Conservation (phyloP, 2,888 invertebrate species). For the Scaeva pyrastri region DNA sequence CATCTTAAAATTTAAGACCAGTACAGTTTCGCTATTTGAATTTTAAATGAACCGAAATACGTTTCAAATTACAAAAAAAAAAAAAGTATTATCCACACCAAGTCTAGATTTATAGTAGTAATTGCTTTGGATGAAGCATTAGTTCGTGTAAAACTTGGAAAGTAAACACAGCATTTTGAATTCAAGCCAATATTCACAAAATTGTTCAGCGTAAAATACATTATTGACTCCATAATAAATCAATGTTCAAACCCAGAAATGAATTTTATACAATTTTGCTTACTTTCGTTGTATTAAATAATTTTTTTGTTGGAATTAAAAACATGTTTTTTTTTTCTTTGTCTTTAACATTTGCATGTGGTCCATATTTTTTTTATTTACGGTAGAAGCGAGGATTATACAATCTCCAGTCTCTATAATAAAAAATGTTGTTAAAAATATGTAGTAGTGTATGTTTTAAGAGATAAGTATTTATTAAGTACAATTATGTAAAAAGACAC, state of each 20-base stretch:
- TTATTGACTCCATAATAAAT: background rate
- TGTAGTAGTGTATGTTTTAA: constrained; percentile 18
- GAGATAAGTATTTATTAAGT: background rate
- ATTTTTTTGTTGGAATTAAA: no score
- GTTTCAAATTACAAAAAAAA: no score
- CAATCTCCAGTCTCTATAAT: constrained; percentile 83
- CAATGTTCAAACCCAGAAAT: background rate
- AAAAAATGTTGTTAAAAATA: constrained; percentile 67
- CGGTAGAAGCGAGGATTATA: constrained; percentile 83
- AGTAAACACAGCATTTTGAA: background rate
- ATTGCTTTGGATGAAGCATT: no score
- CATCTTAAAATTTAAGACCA: no score
- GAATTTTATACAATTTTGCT: background rate
- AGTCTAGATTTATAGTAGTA: no score
- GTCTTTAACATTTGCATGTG: background rate
- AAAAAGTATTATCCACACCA: no score
- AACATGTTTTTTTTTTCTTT: constrained; percentile 14
- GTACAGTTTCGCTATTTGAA: no score
- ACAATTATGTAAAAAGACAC: no score
- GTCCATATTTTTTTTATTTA: constrained; percentile 77
- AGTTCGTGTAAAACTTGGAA: no score
- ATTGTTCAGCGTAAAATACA: no score
- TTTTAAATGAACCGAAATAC: no score
- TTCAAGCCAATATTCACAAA: background rate
- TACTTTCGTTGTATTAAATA: background rate